A percentile compares a stretch with the other conserved stretches of the same genome.
These are phyloP conservation scores for Crematogaster levior DNA, from an alignment of 2,888 invertebrate species.

Conservation along the genomic window DNA sequence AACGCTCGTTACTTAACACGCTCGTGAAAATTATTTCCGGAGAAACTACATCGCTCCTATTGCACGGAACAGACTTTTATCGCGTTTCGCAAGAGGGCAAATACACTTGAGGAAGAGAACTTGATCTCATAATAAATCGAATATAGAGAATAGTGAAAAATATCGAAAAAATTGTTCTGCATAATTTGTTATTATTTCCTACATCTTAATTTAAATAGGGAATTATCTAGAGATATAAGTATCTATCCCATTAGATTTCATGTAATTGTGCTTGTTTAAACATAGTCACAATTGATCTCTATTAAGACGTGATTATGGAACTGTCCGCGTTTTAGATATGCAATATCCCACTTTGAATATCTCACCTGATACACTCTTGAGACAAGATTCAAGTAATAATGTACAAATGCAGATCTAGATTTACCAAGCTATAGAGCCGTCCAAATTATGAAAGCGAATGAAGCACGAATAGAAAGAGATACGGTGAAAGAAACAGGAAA, in stretches of 20 bases:
- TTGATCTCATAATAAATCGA: not conserved
- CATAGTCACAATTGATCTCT: not conserved
- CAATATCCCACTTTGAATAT: not conserved
- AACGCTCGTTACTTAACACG: conserved; percentile 23
- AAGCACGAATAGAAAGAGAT: not conserved
- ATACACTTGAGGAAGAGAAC: not conserved
- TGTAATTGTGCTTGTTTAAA: not conserved
- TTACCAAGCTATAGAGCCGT: not conserved
- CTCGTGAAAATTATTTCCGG: conserved; percentile 66
- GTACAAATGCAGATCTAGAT: not conserved
- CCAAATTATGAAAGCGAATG: not conserved
- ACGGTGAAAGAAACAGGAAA: not conserved
- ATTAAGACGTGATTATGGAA: conserved; percentile 1
- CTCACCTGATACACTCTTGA: not conserved
- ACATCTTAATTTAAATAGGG: not conserved
- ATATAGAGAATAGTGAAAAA: not conserved
- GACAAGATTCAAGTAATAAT: not conserved
- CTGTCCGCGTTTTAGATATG: not conserved
- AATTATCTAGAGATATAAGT: not conserved
- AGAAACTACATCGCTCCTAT: conserved; percentile 61
- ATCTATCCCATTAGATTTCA: not conserved
- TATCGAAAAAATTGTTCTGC: not conserved
- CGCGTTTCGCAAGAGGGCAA: conserved; percentile 10
- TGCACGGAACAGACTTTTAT: conserved; percentile 24
- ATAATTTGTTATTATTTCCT: not conserved